phyloP scores from a whole-genome alignment of 2,797 vertebrate species.

The Amazona finschi region DNA sequence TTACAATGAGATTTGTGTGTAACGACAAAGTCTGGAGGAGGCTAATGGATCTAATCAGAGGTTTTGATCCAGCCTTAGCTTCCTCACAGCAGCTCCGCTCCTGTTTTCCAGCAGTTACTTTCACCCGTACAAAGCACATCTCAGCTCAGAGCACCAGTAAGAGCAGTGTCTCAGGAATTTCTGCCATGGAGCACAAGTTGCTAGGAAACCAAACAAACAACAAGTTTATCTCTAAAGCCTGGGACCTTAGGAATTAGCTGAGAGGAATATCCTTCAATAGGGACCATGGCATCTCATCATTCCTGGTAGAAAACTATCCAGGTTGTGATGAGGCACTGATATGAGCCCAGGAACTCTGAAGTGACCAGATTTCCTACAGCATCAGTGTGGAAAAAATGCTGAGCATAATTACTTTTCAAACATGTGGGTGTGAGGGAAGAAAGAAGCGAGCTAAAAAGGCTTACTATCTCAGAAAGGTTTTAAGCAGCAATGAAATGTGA shows the following conservation, averaged over 20 bases:
- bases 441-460: not conserved
- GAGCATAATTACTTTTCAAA: not conserved
- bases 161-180: constrained; percentile 35
- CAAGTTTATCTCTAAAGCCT: constrained; percentile 64
- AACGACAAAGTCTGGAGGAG: accelerated
- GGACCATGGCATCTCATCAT: not conserved
- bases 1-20: not conserved
- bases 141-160: not conserved
- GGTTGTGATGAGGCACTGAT: not conserved
- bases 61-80: not conserved
- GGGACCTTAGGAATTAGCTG: constrained; percentile 50
- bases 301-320: constrained; percentile 22
- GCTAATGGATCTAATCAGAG: not conserved
- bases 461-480: not conserved
- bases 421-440: not conserved
- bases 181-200: not conserved
- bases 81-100: not conserved
- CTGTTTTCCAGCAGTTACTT: not conserved
- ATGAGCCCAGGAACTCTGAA: not conserved
- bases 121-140: not conserved
- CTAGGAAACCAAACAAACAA: constrained; percentile 69
- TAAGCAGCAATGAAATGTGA: not conserved
- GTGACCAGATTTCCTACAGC: not conserved
- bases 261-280: constrained; percentile 47
- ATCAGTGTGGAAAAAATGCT: not conserved